Conservation (phyloP, 2,113 vertebrate species). For the Donacobius atricapilla region DNA sequence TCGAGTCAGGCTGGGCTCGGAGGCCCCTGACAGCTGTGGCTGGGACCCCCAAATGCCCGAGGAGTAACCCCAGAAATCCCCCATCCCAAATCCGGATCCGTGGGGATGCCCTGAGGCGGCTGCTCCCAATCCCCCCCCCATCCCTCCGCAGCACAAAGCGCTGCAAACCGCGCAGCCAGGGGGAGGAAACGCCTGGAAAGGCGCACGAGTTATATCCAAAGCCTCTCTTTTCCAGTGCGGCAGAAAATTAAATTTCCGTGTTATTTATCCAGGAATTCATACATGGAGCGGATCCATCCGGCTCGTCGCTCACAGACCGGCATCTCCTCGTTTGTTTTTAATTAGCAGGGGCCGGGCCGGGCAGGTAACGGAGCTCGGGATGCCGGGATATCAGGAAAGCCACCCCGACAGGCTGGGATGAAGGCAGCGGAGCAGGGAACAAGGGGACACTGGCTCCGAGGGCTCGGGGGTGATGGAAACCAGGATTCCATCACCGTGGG, state of each 20-base stretch:
- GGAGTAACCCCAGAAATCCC: not conserved
- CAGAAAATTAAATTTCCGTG: not conserved
- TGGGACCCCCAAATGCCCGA: fast-evolving
- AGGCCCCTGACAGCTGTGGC: fast-evolving
- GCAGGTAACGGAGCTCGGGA: not conserved
- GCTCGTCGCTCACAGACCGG: not conserved
- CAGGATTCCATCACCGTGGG: not conserved
- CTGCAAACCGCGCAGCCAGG: no score
- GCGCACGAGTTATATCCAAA: not conserved
- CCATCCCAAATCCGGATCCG: no score
- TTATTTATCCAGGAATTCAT: not conserved
- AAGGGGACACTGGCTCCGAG: not conserved
- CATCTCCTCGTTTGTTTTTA: not conserved
- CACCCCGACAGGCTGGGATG: not conserved
- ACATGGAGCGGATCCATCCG: not conserved
- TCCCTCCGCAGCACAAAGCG: no score
- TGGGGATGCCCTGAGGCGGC: no score
- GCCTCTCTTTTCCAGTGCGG: not conserved
- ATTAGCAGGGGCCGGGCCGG: not conserved
- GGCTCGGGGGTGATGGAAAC: fast-evolving
- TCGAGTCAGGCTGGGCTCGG: fast-evolving
- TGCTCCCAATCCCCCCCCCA: no score
- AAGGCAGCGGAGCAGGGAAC: not conserved
- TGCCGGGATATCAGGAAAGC: not conserved
- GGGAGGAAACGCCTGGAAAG: not conserved